phyloP scores from a whole-genome alignment of 2,113 vertebrate genomes.

The Sander lucioperca region DNA sequence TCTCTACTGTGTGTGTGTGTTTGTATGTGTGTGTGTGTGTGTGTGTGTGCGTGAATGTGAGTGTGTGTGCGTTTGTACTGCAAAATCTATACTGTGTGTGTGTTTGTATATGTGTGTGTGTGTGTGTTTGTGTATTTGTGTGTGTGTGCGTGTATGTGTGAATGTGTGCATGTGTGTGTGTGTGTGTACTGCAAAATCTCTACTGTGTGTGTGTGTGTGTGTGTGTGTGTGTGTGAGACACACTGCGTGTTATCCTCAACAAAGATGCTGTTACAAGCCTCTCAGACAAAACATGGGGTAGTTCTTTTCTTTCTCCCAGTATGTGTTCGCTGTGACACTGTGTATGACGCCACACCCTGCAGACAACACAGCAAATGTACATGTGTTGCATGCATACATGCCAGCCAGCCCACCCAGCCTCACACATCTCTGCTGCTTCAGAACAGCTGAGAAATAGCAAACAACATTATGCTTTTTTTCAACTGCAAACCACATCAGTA shows the following conservation, averaged over 20 bases:
- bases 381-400: conserved; percentile 63
- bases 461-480: conserved; percentile 54
- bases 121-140: conserved; percentile 53
- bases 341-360: conserved; percentile 67
- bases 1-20: conserved; percentile 43
- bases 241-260: conserved; percentile 55
- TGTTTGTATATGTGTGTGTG: neutral
- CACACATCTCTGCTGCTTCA: conserved; percentile 40
- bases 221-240: too few relatives aligned
- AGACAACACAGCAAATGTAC: conserved; percentile 61
- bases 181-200: too few relatives aligned
- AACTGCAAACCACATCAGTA: conserved; percentile 74
- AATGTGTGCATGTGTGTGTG: conserved; percentile 31
- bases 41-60: neutral
- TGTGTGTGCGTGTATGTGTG: conserved; percentile 14
- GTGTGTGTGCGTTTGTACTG: too few relatives aligned
- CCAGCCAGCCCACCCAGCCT: conserved; percentile 55
- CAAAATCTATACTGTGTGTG: too few relatives aligned
- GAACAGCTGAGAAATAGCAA: conserved; percentile 51
- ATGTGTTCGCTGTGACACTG: conserved; percentile 63
- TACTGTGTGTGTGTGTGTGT: too few relatives aligned
- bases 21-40: conserved; percentile 24
- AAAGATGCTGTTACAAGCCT: conserved; percentile 56
- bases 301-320: conserved; percentile 56
- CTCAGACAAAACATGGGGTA: conserved; percentile 59